Evolutionary conservation across 35 echinoderm and acorn worm species (phyloP).

Genomic region (Acanthaster planci): DNA sequence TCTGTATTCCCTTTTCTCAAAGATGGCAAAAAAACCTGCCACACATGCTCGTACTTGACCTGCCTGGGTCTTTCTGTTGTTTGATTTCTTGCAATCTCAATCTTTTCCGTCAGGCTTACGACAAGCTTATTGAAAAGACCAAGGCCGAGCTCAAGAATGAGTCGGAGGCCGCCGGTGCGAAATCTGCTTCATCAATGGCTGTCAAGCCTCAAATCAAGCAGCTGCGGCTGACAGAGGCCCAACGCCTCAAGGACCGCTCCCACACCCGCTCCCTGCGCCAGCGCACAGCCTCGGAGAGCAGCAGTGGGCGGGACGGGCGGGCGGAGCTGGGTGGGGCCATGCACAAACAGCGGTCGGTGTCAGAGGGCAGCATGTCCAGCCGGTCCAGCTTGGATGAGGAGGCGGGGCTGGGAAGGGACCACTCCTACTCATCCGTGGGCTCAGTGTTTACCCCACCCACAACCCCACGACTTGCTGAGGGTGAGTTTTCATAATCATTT

Average conservation of each 20-base stretch:
- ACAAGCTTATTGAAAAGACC: conserved; percentile 86
- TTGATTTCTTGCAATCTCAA: too few species aligned
- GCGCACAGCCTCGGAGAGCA: conserved; percentile 85
- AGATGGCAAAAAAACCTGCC: too few species aligned
- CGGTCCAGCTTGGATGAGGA: conserved; percentile 81
- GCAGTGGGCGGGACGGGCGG: conserved; percentile 43
- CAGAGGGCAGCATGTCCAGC: conserved; percentile 60
- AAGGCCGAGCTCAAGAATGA: conserved; percentile 79
- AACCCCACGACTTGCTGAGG: conserved; percentile 55
- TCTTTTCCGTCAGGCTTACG: conserved; percentile 67
- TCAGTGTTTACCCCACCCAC: conserved; percentile 50
- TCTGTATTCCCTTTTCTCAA: too few species aligned
- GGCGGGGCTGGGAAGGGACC: conserved; percentile 18
- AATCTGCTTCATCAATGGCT: background rate
- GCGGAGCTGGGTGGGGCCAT: conserved; percentile 45
- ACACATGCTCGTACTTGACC: too few species aligned
- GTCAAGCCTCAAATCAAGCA: conserved; percentile 98
- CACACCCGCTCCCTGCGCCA: conserved; percentile 81
- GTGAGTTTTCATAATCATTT: conserved; percentile 14
- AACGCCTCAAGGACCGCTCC: conserved; percentile 66
- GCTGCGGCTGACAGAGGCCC: conserved; percentile 68
- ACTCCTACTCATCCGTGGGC: conserved; percentile 37
- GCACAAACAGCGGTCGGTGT: conserved; percentile 39
- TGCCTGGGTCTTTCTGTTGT: too few species aligned
- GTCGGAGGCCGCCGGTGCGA: conserved; percentile 32